A percentile compares a stretch with the other conserved stretches of the same genome.
Evolutionary conservation across 1,140 invertebrate species (phyloP).

Genomic region (Drosophila dunni): DNA sequence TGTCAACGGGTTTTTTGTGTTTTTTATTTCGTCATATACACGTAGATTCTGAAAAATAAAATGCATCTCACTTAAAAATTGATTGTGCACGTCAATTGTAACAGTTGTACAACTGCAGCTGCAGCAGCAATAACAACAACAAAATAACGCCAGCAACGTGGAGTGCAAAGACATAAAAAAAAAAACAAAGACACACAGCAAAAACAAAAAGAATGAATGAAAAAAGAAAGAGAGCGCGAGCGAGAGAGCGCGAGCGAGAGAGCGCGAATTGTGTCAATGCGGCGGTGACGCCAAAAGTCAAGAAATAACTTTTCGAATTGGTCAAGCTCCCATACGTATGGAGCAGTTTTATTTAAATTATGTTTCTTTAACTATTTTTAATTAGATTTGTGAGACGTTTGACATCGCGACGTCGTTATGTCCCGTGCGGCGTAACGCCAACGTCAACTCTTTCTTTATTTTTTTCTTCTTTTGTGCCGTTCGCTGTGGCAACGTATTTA

Average conservation of each 20-base stretch:
- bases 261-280: slow-evolving; percentile 71
- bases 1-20: slow-evolving; percentile 49
- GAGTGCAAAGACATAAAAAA: slow-evolving; percentile 52
- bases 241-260: slow-evolving; percentile 67
- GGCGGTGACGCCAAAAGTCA: slow-evolving; percentile 72
- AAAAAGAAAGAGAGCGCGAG: slow-evolving; percentile 56
- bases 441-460: slow-evolving; percentile 48
- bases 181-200: slow-evolving; percentile 52
- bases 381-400: slow-evolving; percentile 59
- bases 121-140: slow-evolving; percentile 37
- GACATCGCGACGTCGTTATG: slow-evolving; percentile 38
- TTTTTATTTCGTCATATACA: slow-evolving; percentile 23
- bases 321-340: slow-evolving; percentile 34
- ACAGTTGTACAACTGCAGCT: slow-evolving; percentile 38
- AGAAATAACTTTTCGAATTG: slow-evolving; percentile 47
- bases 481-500: slow-evolving; percentile 54
- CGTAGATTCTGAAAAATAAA: slow-evolving; percentile 16
- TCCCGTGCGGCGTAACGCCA: slow-evolving; percentile 35
- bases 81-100: slow-evolving; percentile 49
- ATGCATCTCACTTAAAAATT: slow-evolving; percentile 44
- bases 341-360: slow-evolving; percentile 40
- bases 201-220: slow-evolving; percentile 57
- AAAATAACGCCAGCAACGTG: slow-evolving; percentile 48
- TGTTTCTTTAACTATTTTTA: slow-evolving; percentile 62
- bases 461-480: slow-evolving; percentile 37